A percentile compares a stretch with the other conserved stretches of the same genome.
These are phyloP conservation scores for Pteropus rufus DNA, from an alignment of 2,797 vertebrate species.

Conservation along the genomic window DNA sequence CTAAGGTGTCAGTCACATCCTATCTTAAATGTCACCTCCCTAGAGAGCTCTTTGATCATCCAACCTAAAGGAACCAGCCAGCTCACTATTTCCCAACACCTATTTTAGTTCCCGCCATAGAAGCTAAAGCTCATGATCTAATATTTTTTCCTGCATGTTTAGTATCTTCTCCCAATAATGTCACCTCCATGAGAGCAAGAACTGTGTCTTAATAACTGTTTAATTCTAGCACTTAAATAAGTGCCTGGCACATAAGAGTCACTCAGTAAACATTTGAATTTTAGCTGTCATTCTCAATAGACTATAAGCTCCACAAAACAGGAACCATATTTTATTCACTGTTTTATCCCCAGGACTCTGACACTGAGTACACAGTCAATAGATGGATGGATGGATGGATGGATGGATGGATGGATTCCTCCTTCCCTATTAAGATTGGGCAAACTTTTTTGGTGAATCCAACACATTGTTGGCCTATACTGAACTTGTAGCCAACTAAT, in stretches of 20 bases:
- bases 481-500: background rate
- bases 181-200: background rate
- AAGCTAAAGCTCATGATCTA: background rate
- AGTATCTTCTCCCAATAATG: background rate
- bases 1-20: background rate
- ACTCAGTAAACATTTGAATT: background rate
- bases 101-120: background rate
- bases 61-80: background rate
- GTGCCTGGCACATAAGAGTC: background rate
- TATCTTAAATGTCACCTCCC: background rate
- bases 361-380: background rate
- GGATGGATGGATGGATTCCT: background rate
- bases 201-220: background rate
- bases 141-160: background rate
- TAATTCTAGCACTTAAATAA: background rate
- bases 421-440: background rate
- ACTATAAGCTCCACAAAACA: background rate
- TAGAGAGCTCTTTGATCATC: background rate
- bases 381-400: background rate
- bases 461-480: background rate
- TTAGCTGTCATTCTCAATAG: slow-evolving; percentile 3
- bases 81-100: background rate
- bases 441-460: background rate
- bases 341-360: background rate
- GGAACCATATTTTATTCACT: background rate